Evolutionary conservation across 2,797 vertebrate species (phyloP), one percentile per base, ranked within the genome.

Genomic region (Melanotaenia maccullochi): DNA sequence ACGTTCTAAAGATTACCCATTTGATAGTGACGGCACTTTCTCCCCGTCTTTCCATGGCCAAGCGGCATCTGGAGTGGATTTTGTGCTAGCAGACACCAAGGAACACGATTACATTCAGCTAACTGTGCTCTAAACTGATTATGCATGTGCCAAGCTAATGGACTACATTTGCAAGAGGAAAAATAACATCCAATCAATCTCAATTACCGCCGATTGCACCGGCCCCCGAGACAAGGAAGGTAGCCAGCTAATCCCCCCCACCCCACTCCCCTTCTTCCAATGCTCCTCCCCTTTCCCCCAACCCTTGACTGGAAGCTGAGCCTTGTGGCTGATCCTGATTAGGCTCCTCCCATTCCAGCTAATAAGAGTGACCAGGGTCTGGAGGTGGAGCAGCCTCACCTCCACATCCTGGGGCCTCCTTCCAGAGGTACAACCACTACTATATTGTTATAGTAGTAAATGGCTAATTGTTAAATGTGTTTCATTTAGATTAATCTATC

Each of bases 61-160:
- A 94, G 90, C 93, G 87, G 94, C 96, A 97, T 98, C 96, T 97
- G 96, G 96, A 97, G 96, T 95, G 95, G 96, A 97, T 97, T 98
- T 97, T 97, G 97, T 96, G 95, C 94, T 91, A 96, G 96, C 97
- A 97, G 96, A 97, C 97, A 99, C 97, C 96, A 94, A 97, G 96
- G 97, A 99, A 98, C 97, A 97, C 96, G 97, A 99, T 99, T 98
- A 98, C 97, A 98, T 95, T 97, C 96, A 96, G 97, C 98, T 99
- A 99, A 99, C 97, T 99, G 97, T 95, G 96, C 96, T 96, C 97
- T 99, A 99, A 99, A 97, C 97, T 98, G 97, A 99, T 99, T 98
- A 99, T 97, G 96, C 97, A 98, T 98, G 97, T 98, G 97, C 97
- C 96, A 97, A 97, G 96, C 97, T 97, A 99, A 99, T 98, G 97